phyloP scores from a whole-genome alignment of 1,140 invertebrate genomes.

The Teleopsis dalmanni region DNA sequence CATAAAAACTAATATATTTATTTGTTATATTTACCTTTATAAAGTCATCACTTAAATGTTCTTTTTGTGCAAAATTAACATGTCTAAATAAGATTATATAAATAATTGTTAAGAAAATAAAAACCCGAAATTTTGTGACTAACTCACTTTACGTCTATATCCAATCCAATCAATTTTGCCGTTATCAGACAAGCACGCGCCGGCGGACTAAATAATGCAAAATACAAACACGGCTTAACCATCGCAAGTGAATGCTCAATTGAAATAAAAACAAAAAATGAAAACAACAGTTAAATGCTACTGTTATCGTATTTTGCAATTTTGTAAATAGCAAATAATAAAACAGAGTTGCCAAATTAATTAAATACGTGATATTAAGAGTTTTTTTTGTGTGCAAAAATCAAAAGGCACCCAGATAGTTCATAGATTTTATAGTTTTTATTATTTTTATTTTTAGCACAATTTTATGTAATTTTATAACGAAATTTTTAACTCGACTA shows the following conservation, averaged over 20 bases:
- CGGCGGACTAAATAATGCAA: constrained; percentile 46
- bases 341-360: constrained; percentile 4
- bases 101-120: neutral
- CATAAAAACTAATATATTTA: neutral
- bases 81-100: constrained; percentile 14
- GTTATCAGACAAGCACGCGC: constrained; percentile 46
- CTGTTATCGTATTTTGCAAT: neutral
- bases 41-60: constrained; percentile 31
- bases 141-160: constrained; percentile 43
- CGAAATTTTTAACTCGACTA: too few species aligned
- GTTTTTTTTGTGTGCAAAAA: too few species aligned
- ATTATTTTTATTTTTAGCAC: too few species aligned
- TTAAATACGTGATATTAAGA: too few species aligned
- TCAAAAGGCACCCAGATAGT: too few species aligned
- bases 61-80: constrained; percentile 33
- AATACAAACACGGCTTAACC: constrained; percentile 43
- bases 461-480: too few species aligned
- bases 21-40: constrained; percentile 20
- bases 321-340: neutral
- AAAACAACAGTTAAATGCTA: neutral
- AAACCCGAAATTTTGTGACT: neutral
- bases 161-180: constrained; percentile 46
- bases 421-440: too few species aligned
- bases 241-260: neutral
- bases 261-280: neutral